Percentiles rank a stretch among this genome's conserved stretches.
These are phyloP conservation scores for Electrophaes corylata DNA, from an alignment of 2,888 invertebrate genomes.

Conservation along the genomic window DNA sequence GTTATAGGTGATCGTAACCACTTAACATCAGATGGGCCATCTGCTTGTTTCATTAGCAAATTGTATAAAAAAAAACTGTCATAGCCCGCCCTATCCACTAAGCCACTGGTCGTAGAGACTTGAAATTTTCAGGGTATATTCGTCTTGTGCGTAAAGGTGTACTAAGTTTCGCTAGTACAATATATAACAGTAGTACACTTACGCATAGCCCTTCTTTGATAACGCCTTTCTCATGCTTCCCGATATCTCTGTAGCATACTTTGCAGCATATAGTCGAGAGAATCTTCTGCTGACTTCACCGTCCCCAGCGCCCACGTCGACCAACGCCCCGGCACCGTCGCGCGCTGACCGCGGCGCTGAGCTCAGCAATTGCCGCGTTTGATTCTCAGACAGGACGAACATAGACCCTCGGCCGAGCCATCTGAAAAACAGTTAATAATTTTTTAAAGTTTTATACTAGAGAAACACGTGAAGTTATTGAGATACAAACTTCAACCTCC, in stretches of 20 bases:
- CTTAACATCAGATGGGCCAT: too few species aligned
- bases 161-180: too few species aligned
- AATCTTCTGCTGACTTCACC: constrained; percentile 95
- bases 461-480: too few species aligned
- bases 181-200: constrained; percentile 56
- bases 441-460: background rate
- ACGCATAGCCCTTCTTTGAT: constrained; percentile 90
- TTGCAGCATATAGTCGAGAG: constrained; percentile 88
- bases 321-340: constrained; percentile 67
- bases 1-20: too few species aligned
- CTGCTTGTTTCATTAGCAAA: too few species aligned
- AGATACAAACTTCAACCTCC: too few species aligned
- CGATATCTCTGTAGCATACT: constrained; percentile 96
- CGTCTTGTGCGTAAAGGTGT: too few species aligned
- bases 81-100: too few species aligned
- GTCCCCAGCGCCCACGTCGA: constrained; percentile 98
- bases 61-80: too few species aligned
- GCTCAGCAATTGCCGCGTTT: constrained; percentile 88
- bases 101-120: too few species aligned
- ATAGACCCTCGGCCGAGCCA: constrained; percentile 96
- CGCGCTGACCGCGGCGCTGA: constrained; percentile 45
- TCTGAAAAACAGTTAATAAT: constrained; percentile 67
- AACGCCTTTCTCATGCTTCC: constrained; percentile 93
- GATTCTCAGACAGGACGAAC: constrained; percentile 96
- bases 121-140: too few species aligned